Evolutionary conservation across 2,888 invertebrate species (phyloP).

Genomic region (Keiferia lycopersicella): DNA sequence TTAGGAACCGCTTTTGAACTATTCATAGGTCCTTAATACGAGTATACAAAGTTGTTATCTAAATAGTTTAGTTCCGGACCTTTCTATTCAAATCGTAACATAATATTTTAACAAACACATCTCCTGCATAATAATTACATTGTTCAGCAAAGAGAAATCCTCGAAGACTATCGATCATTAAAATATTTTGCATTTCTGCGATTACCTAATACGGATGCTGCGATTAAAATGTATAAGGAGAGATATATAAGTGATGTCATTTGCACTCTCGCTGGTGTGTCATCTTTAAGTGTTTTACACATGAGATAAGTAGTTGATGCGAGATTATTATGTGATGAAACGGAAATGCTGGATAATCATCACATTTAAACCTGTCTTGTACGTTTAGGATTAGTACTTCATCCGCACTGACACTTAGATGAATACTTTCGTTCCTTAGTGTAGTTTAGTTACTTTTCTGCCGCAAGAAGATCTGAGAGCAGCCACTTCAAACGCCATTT

Average conservation of each 20-base stretch:
- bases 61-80: neutral
- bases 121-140: conserved; percentile 15
- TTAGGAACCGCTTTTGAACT: neutral
- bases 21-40: too few species aligned
- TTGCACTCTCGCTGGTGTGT: conserved; percentile 19
- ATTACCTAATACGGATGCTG: conserved; percentile 26
- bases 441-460: too few species aligned
- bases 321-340: conserved; percentile 4
- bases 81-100: neutral
- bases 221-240: conserved; percentile 18
- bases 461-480: too few species aligned
- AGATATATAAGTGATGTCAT: conserved; percentile 25
- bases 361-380: neutral
- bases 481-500: too few species aligned
- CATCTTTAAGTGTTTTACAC: conserved; percentile 19
- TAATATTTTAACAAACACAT: conserved; percentile 8
- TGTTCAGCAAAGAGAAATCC: conserved; percentile 21
- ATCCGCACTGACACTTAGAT: too few species aligned
- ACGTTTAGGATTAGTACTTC: too few species aligned
- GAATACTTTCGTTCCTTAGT: too few species aligned
- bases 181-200: conserved; percentile 20
- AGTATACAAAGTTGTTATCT: too few species aligned
- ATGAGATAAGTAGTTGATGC: conserved; percentile 15
- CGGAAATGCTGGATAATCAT: neutral
- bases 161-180: conserved; percentile 8